Base-by-base conservation (phyloP, 2,797 vertebrate genomes). In the Pangasius larnaudii region DNA sequence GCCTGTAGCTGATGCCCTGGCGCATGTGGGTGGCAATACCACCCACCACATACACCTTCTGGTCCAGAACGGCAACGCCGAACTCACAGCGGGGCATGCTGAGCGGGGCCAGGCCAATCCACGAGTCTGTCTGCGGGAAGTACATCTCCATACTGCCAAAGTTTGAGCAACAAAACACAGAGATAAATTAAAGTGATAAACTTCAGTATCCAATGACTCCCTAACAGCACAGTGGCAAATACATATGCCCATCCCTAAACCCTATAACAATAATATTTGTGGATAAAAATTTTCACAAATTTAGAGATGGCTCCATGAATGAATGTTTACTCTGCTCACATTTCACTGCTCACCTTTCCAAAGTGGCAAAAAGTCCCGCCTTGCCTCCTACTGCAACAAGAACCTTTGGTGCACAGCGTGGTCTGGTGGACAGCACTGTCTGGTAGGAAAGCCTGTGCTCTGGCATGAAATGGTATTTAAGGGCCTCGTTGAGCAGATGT, bases 401-500 rank as follows among this genome's bases (percentile, higher is more conserved):
- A 24, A 99, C 98, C 93, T 99, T 99, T 0, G 99, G 98, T 61
- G 98, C 98, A 86, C 99, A 99, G 89, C 99, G 97, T 18, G 98
- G 97, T 69, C 98, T 95, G 0, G 98, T 98, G 86, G 97, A 97
- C 93, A 99, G 93, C 93, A 99, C 94, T 58, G 95, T 99, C 96
- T 99, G 99, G 94, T 98, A 99, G 77, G 98, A 99, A 0, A 99
- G 97, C 91, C 98, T 96, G 92, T 99, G 98, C 89, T 99, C 99
- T 42, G 98, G 99, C 98, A 99, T 99, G 91, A 99, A 99, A 94
- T 99, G 98, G 94, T 99, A 99, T 91, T 99, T 99, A 5, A 99
- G 97, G 67, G 98, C 98, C 96, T 99, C 99, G 3, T 99, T 99
- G 84, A 99, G 97, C 89, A 99, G 97, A 91, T 99, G 98, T 92